These are phyloP conservation scores for Drosophila engyochracea DNA, from an alignment of 2,888 invertebrate species.

Conservation along the genomic window DNA sequence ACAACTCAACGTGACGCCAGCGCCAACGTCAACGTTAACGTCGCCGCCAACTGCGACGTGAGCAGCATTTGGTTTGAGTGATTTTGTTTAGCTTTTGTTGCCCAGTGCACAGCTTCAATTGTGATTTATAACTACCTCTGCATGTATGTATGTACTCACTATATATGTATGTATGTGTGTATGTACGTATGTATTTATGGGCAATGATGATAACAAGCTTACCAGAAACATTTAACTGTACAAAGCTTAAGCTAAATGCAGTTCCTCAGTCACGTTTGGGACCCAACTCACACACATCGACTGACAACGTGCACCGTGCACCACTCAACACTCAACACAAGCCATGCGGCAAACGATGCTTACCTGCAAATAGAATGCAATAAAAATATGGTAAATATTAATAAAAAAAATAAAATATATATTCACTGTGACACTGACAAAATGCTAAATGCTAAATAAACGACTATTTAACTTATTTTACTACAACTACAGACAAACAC, in stretches of 20 bases:
- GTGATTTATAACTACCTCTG: constrained; percentile 4
- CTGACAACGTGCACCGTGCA: constrained; percentile 26
- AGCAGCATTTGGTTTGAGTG: constrained; percentile 38
- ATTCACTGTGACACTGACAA: constrained; percentile 6
- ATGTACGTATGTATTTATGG: not conserved
- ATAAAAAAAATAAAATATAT: constrained; percentile 22
- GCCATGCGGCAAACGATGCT: constrained; percentile 49
- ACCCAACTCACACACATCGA: constrained; percentile 23
- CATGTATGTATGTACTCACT: not conserved
- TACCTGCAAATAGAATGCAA: constrained; percentile 63
- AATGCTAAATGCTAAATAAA: constrained; percentile 13
- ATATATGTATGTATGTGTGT: not conserved
- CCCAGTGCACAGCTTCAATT: constrained; percentile 28
- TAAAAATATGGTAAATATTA: constrained; percentile 23
- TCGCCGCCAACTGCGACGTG: constrained; percentile 13
- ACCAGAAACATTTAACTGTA: constrained; percentile 26
- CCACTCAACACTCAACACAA: constrained; percentile 40
- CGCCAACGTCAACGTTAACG: constrained; percentile 18
- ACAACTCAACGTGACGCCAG: constrained; percentile 1
- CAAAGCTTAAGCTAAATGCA: constrained; percentile 46
- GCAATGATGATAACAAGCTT: constrained; percentile 53
- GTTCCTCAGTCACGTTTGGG: constrained; percentile 61
- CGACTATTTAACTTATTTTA: constrained; percentile 35
- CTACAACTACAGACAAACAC: not conserved
- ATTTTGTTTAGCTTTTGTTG: constrained; percentile 38